Conservation (phyloP, 1,140 invertebrate genomes). For the Zaprionus ghesquierei region DNA sequence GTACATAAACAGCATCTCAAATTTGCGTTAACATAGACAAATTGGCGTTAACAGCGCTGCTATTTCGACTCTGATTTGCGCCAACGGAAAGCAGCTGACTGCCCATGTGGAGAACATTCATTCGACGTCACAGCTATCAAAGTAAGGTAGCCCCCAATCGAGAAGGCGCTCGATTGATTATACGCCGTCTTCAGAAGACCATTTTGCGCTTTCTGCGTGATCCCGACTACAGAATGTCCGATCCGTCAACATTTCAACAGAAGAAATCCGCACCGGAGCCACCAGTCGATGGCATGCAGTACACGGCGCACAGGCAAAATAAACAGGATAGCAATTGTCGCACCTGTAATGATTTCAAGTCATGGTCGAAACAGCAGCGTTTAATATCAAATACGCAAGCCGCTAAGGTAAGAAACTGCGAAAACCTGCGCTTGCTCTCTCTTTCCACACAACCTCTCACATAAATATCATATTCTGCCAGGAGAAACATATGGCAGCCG, state of each 20-base stretch:
- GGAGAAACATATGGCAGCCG: constrained; percentile 56
- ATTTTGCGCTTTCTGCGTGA: constrained; percentile 54
- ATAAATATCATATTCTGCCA: not conserved
- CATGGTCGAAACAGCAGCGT: constrained; percentile 87
- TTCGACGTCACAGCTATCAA: constrained; percentile 49
- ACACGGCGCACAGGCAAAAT: constrained; percentile 14
- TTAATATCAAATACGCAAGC: constrained; percentile 81
- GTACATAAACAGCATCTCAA: constrained; percentile 34
- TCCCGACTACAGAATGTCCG: constrained; percentile 54
- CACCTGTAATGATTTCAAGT: constrained; percentile 89
- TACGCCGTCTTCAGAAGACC: constrained; percentile 55
- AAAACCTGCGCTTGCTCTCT: not conserved
- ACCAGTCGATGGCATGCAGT: constrained; percentile 23
- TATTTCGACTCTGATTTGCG: constrained; percentile 15
- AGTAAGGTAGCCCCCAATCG: constrained; percentile 55
- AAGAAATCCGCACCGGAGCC: constrained; percentile 14
- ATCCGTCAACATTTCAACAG: constrained; percentile 34
- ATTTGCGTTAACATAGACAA: constrained; percentile 34
- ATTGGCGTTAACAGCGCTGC: constrained; percentile 32
- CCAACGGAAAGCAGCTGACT: constrained; percentile 36
- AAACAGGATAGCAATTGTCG: constrained; percentile 84
- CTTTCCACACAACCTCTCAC: not conserved
- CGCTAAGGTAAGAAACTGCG: constrained; percentile 51
- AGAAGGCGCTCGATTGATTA: constrained; percentile 48
- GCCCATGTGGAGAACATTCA: constrained; percentile 40